Evolutionary conservation across 2,113 vertebrate genomes (phyloP).

Genomic region (Heterocephalus glaber): DNA sequence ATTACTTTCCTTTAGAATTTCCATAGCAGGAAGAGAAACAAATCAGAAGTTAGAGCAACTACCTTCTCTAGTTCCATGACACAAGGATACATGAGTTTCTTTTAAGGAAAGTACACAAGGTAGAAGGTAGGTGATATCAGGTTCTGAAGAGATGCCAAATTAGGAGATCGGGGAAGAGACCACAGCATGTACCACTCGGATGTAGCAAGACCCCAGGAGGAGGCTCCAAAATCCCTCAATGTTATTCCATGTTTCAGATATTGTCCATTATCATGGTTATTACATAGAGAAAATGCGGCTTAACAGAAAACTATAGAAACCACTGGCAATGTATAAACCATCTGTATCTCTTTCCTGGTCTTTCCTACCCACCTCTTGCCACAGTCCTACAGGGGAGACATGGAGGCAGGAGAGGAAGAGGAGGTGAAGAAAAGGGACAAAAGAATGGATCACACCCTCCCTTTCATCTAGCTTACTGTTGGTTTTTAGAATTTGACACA

Average conservation of each 20-base stretch:
- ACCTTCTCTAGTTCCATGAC: not conserved
- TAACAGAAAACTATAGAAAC: not conserved
- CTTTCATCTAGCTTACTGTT: not conserved
- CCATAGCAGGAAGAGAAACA: not conserved
- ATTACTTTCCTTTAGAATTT: slow-evolving; percentile 24
- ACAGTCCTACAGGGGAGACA: not conserved
- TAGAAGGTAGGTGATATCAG: not conserved
- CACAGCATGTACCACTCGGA: fast-evolving
- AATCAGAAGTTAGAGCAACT: not conserved
- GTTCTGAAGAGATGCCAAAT: not conserved
- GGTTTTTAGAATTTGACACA: not conserved
- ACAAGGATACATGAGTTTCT: not conserved
- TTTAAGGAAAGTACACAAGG: not conserved
- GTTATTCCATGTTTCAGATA: not conserved
- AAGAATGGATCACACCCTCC: not conserved
- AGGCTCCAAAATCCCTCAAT: not conserved
- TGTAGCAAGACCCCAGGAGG: not conserved
- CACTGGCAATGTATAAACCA: not conserved
- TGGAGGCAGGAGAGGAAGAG: not conserved
- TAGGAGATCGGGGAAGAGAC: not conserved
- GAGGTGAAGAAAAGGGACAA: no score
- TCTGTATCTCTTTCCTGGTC: not conserved
- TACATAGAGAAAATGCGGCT: not conserved
- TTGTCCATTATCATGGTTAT: not conserved
- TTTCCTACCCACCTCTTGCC: not conserved